Conservation (phyloP, 2,888 invertebrate genomes). For the Sarcophaga caerulescens region DNA sequence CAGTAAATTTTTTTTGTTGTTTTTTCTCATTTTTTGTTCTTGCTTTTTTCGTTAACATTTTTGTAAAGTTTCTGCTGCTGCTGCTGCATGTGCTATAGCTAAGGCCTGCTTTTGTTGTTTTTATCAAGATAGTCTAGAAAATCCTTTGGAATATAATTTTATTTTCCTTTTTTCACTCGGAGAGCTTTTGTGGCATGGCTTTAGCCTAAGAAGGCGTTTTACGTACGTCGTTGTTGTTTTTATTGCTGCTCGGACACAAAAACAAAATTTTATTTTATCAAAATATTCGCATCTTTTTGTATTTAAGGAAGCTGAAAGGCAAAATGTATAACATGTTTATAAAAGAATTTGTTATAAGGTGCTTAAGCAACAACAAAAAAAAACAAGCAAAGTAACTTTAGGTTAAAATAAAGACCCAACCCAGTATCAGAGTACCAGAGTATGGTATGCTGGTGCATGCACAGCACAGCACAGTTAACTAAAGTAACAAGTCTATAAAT, state of each 20-base stretch:
- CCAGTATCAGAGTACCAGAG: constrained; percentile 10
- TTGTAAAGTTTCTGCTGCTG: constrained; percentile 29
- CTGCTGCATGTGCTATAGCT: neutral
- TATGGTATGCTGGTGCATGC: constrained; percentile 49
- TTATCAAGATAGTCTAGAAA: constrained; percentile 71
- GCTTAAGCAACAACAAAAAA: constrained; percentile 41
- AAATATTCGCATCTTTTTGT: constrained; percentile 71
- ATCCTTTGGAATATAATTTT: constrained; percentile 64
- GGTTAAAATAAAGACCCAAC: constrained; percentile 43
- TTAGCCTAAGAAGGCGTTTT: constrained; percentile 59
- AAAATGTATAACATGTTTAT: constrained; percentile 68
- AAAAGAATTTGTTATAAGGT: constrained; percentile 68
- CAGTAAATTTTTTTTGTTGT: constrained; percentile 53
- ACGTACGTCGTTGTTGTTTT: constrained; percentile 13
- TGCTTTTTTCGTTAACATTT: constrained; percentile 50
- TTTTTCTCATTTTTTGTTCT: too few species aligned
- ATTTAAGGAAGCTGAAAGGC: constrained; percentile 59
- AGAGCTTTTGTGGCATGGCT: neutral
- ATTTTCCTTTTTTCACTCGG: neutral
- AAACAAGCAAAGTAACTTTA: neutral
- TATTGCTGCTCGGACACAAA: constrained; percentile 6
- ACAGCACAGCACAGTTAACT: constrained; percentile 48
- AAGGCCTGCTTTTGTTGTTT: constrained; percentile 16
- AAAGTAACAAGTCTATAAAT: constrained; percentile 66
- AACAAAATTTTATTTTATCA: constrained; percentile 63